Conservation (phyloP, 2,888 invertebrate genomes). For the Coremacera marginata region DNA sequence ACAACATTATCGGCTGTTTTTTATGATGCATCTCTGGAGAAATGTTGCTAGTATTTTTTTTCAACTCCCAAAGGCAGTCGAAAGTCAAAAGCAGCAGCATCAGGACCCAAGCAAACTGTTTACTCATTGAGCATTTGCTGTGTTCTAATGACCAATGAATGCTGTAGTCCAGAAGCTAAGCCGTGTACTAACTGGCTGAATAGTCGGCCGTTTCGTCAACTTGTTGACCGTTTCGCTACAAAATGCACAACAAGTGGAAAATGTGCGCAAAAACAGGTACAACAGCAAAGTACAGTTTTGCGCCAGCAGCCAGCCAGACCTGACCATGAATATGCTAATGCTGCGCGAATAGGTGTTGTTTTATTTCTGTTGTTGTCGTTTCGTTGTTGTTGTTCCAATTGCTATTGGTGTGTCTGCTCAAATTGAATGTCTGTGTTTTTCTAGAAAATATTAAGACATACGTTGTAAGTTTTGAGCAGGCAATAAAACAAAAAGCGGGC, state of each 20-base stretch:
- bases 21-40: no score
- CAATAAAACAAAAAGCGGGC: background rate
- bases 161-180: no score
- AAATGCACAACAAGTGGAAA: slow-evolving; percentile 24
- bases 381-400: background rate
- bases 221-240: background rate
- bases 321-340: no score
- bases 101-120: background rate
- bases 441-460: background rate
- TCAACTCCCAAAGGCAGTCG: no score
- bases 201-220: no score
- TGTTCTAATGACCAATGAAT: no score
- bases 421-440: slow-evolving; percentile 9
- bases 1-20: slow-evolving; percentile 7
- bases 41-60: no score
- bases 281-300: slow-evolving; percentile 20
- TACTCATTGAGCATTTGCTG: no score
- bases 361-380: no score
- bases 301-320: background rate
- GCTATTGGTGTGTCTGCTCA: background rate
- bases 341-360: background rate
- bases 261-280: slow-evolving; percentile 27
- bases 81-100: no score
- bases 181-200: no score
- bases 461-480: background rate